Evolutionary conservation across 2,888 invertebrate species (phyloP), one percentile per base, ranked within the genome.

Genomic region (Caenorhabditis sp.): DNA sequence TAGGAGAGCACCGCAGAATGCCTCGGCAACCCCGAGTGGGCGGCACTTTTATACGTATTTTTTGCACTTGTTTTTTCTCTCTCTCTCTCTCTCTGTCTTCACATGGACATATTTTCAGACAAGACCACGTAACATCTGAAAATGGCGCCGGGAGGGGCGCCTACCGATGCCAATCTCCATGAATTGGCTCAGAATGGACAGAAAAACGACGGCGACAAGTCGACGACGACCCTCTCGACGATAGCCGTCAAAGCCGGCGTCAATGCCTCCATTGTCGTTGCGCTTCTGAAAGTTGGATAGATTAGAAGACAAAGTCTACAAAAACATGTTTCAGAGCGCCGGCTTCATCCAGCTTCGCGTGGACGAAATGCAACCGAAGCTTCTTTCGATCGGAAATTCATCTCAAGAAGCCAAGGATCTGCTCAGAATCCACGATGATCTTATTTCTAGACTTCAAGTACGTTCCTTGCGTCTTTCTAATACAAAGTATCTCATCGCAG

Each of bases 201-300:
- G 8, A 35, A 39, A 24, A 46, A 39, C 26, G 48, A 39, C 5
- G 45, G 30, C 8, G 72, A 72, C 37, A 71, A 77, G 41, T 77
- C 82, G 17, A 80, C 82, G 24, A 95, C 95, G 73, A 95, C 95
- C 84, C 93, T 95, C 88, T 94, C 94, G 90, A 95, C 95, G 70
- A 94, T 95, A 84, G 95, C 95, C 52, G 93, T 95, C 78, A 94
- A 94, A 89, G 94, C 94, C 89, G 95, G 94, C 81, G 92, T 93
- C 85, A 89, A 90, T 75, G 93, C 95, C 48, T 93, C 94, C 89
- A 93, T 95, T 89, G 94, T 95, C 88, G 93, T 95, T 87, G 95
- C 95, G 79, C 92, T 95, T 80, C 92, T 95, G 84, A 93, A 94
- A 93, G 95, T 95, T 7, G 26, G 45, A 11, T 8, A 7, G 15